Base-by-base conservation (phyloP, 2,888 invertebrate species). In the Elysia crispata region DNA sequence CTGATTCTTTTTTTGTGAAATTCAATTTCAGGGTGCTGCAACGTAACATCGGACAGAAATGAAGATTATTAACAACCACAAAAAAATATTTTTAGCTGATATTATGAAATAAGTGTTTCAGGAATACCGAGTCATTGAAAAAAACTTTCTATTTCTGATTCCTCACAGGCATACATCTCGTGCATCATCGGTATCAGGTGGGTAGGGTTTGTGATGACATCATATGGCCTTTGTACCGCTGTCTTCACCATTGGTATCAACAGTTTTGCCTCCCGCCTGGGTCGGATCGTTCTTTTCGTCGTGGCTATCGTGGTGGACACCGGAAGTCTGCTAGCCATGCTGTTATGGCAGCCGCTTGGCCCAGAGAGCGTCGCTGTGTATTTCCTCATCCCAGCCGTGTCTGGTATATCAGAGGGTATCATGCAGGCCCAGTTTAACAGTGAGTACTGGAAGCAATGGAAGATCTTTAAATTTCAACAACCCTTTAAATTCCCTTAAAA, bases 341-440 rank as follows among this genome's bases (percentile, higher is more conserved):
- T 84, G 64, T 64, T 86, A 3, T 89, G 87, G 86, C 70, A 77
- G 30, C 88, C 88, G 0, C 30, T 54, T 0, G 11, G 70, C 1
- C 82, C 85, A 11, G 78, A 85, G 25, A 31, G 72, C 0, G 66
- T 66, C 0, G 62, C 81, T 13, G 77, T 86, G 23, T 67, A 76
- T 20, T 88, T 86, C 83, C 57, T 83, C 1, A 80, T 89, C 20
- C 86, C 86, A 1, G 82, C 85, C n/a, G 33, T 85, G 0, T 87
- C 87, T 84, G 89, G 87, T 1, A 31, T 87, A 15, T 82, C 86
- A 0, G 87, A 89, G 75, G 88, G 88, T 1, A 87, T 89, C 31
- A 87, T 86, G 85, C 87, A 88, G 69, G 87, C 87, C 23, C 88
- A 89, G 79, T 86, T 86, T 18, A 87, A 87, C 73, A 84, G 87